Percentiles rank a stretch among this genome's conserved stretches.
Conservation (phyloP, 2,113 vertebrate species). For the Eudorcas thomsonii region DNA sequence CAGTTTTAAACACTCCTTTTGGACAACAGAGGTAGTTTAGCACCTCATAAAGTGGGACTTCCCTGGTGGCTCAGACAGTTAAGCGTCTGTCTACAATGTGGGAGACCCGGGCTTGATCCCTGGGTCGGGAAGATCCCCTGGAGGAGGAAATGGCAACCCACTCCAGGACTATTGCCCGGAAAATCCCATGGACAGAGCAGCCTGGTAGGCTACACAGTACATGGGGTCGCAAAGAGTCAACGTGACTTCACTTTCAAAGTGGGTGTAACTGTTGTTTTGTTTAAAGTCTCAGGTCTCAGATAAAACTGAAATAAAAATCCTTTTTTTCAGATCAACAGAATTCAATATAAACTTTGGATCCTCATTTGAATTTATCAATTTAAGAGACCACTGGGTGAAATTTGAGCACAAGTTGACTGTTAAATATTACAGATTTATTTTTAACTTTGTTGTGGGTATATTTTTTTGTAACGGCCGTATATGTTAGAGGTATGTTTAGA, state of each 20-base stretch:
- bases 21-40: not conserved
- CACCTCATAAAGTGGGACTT: not conserved
- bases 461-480: not conserved
- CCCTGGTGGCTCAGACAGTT: no score
- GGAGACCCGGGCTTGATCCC: no score
- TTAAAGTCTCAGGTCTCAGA: not conserved
- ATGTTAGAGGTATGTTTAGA: not conserved
- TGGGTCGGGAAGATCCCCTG: no score
- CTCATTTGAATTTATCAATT: not conserved
- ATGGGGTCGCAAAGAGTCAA: no score
- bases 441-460: not conserved
- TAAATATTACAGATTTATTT: slow-evolving; percentile 7
- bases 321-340: not conserved
- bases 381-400: not conserved
- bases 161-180: no score
- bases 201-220: no score
- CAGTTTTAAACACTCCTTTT: not conserved
- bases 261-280: not conserved
- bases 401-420: not conserved
- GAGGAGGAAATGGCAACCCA: no score
- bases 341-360: not conserved
- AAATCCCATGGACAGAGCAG: no score
- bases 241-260: not conserved
- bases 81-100: no score
- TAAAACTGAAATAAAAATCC: not conserved